A percentile compares a stretch with the other conserved stretches of the same genome.
Evolutionary conservation across 2,888 invertebrate genomes (phyloP).

Genomic region (Ennomos fuscantarius): DNA sequence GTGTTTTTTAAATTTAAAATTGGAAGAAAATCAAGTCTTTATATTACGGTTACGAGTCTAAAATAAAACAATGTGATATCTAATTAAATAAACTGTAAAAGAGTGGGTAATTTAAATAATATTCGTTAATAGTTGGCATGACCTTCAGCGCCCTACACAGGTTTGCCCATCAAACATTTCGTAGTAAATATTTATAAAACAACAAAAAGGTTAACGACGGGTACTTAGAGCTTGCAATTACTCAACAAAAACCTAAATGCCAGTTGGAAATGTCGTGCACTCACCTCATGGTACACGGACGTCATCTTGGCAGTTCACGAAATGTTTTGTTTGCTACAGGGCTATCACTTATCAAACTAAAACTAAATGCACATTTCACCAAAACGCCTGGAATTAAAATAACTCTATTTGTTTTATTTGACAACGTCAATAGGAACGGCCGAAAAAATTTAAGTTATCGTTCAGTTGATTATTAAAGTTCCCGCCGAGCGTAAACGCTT

Average conservation of each 20-base stretch:
- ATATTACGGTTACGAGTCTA: not conserved
- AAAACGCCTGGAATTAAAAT: slow-evolving; percentile 25
- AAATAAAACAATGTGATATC: not conserved
- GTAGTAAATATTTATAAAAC: slow-evolving; percentile 26
- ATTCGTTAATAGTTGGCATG: slow-evolving; percentile 25
- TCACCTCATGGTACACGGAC: slow-evolving; percentile 80
- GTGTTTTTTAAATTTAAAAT: not conserved
- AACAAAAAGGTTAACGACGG: slow-evolving; percentile 43
- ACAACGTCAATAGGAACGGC: not conserved
- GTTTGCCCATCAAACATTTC: slow-evolving; percentile 35
- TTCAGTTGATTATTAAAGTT: slow-evolving; percentile 66
- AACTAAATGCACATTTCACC: slow-evolving; percentile 73
- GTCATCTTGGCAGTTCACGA: slow-evolving; percentile 68
- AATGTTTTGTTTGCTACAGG: slow-evolving; percentile 62
- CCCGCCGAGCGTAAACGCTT: slow-evolving; percentile 63
- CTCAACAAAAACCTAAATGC: slow-evolving; percentile 76
- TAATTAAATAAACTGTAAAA: not conserved
- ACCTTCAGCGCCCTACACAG: slow-evolving; percentile 34
- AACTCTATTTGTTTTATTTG: slow-evolving; percentile 19
- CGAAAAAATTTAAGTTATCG: slow-evolving; percentile 13
- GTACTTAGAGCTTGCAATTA: slow-evolving; percentile 62
- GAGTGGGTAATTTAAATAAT: slow-evolving; percentile 20
- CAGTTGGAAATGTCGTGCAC: slow-evolving; percentile 77
- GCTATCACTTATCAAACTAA: slow-evolving; percentile 62
- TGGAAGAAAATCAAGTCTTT: not conserved